phyloP scores from a whole-genome alignment of 2,888 invertebrate species.

The Rhagonycha fulva region DNA sequence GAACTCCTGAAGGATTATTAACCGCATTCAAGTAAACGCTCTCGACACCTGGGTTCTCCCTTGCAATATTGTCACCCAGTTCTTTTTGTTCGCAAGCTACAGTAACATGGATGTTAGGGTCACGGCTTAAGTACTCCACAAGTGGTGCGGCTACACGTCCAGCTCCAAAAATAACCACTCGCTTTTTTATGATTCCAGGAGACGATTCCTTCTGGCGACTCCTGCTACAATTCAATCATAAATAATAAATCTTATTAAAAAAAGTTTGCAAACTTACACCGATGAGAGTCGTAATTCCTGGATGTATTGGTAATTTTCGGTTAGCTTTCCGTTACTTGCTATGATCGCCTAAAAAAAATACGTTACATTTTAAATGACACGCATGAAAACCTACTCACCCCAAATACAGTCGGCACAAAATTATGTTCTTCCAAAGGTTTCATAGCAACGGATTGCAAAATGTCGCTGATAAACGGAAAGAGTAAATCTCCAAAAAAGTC shows the following conservation, averaged over 20 bases:
- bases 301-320: conserved; percentile 94
- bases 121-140: conserved; percentile 90
- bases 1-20: conserved; percentile 71
- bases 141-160: conserved; percentile 91
- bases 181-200: conserved; percentile 54
- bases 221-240: conserved; percentile 38
- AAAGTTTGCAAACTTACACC: conserved; percentile 40
- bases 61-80: conserved; percentile 84
- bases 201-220: conserved; percentile 43
- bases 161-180: conserved; percentile 90
- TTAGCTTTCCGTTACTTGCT: conserved; percentile 91
- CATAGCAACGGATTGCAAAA: conserved; percentile 82
- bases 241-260: not conserved
- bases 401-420: conserved; percentile 73
- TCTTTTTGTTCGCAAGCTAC: conserved; percentile 72
- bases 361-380: not conserved
- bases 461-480: conserved; percentile 86
- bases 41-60: conserved; percentile 75
- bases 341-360: conserved; percentile 82
- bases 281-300: conserved; percentile 74
- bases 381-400: conserved; percentile 52
- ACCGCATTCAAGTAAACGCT: conserved; percentile 78
- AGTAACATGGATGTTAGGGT: conserved; percentile 79
- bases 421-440: conserved; percentile 77
- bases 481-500: conserved; percentile 96